Evolutionary conservation across 1,140 invertebrate species (phyloP), one percentile per base, ranked within the genome.

Genomic region (Drosophila insularis): DNA sequence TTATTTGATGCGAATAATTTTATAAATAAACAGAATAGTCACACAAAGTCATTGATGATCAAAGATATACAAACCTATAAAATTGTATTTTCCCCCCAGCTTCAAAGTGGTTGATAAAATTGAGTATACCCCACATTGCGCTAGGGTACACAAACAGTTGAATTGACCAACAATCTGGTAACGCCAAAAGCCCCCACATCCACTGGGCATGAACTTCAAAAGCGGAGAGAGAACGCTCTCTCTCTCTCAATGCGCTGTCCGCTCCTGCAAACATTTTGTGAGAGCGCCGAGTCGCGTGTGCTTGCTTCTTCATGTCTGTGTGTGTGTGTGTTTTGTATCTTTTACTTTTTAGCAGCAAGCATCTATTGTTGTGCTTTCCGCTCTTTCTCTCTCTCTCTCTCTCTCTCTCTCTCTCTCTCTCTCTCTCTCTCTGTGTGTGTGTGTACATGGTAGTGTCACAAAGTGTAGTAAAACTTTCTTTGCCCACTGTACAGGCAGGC

Each of bases 281-380:
- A 63, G 61, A 60, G 53, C 50, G 63, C 43, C 43, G 8, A 50
- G 43, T 50, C 43, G 43, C 43, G 43, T 50, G 43, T 50, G 17
- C 8, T 14, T 50, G 17, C 8, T 14, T 50, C 17, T 19, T 8
- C 14, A 2, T 21, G 10, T 50, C 46, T 40, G 21, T 54, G 39
- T 46, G 37, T 68, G 43, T 80, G 60, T 68, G 81, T 63, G 71
- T 87, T 70, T 86, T 79, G 82, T 87, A 87, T 87, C 82, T 87
- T 87, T 87, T 89, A 87, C 84, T 87, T 89, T 86, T 87, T 77
- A 87, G 82, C 84, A 87, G 82, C 79, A 70, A 86, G 80, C 84
- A 81, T 87, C 73, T n/a, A n/a, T n/a, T n/a, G n/a, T n/a, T n/a
- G n/a, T n/a, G n/a, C n/a, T n/a, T n/a, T n/a, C n/a, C n/a, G n/a